These are phyloP conservation scores for Pheosia tremula DNA, from an alignment of 2,888 invertebrate species.

Conservation along the genomic window DNA sequence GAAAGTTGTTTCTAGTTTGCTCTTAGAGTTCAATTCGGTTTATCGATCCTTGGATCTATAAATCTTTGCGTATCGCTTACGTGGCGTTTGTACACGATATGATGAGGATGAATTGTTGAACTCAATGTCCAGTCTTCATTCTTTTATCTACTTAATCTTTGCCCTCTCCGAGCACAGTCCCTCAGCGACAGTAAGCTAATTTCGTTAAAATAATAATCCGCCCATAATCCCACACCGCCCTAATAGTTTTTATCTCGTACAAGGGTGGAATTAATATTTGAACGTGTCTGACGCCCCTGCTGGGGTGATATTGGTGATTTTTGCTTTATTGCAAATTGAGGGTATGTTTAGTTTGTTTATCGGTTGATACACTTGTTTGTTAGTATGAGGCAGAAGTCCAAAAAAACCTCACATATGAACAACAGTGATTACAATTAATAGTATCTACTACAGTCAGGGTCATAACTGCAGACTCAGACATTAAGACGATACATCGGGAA, in stretches of 20 bases:
- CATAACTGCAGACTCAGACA: no score
- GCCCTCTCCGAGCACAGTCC: slow-evolving; percentile 50
- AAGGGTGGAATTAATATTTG: slow-evolving; percentile 79
- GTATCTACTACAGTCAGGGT: no score
- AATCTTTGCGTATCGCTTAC: no score
- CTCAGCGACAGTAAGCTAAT: slow-evolving; percentile 79
- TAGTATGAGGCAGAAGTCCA: background rate
- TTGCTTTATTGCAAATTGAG: slow-evolving; percentile 40
- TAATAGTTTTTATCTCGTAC: slow-evolving; percentile 80
- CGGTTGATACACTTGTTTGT: background rate
- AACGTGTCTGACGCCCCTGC: slow-evolving; percentile 50
- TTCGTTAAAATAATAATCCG: slow-evolving; percentile 83
- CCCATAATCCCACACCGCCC: slow-evolving; percentile 72
- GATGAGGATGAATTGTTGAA: background rate
- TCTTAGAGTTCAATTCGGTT: no score
- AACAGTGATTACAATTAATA: no score
- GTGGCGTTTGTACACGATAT: no score
- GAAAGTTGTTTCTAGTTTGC: no score
- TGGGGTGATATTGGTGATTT: slow-evolving; percentile 34
- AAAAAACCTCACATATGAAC: background rate
- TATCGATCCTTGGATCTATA: no score
- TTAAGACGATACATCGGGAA: no score
- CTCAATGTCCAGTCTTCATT: slow-evolving; percentile 5
- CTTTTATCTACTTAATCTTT: slow-evolving; percentile 50
- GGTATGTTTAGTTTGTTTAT: slow-evolving; percentile 11